Percentiles rank a stretch among this genome's conserved stretches.
These are phyloP conservation scores for Fistularia commersonii DNA, from an alignment of 2,797 vertebrate genomes.

Conservation along the genomic window DNA sequence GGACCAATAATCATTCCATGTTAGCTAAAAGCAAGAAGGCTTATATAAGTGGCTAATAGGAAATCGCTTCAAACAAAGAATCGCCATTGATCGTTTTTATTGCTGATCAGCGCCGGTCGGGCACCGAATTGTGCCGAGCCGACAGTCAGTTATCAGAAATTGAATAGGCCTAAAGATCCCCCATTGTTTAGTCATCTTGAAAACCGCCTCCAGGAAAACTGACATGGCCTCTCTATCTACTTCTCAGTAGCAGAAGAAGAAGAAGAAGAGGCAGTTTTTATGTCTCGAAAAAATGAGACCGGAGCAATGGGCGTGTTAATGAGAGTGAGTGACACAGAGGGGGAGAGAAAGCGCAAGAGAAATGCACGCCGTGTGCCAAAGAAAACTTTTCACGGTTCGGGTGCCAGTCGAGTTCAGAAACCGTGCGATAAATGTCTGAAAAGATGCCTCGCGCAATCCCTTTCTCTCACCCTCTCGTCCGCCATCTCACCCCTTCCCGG, in stretches of 20 bases:
- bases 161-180: constrained; percentile 31
- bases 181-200: constrained; percentile 23
- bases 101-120: constrained; percentile 37
- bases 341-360: constrained; percentile 37
- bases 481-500: constrained; percentile 19
- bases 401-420: constrained; percentile 62
- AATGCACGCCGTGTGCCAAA: constrained; percentile 56
- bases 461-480: constrained; percentile 19
- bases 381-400: constrained; percentile 65
- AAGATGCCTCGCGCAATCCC: constrained; percentile 42
- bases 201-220: constrained; percentile 42
- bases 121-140: constrained; percentile 39
- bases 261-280: constrained; percentile 12
- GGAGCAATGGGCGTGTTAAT: constrained; percentile 25
- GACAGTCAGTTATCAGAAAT: constrained; percentile 40
- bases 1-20: not conserved
- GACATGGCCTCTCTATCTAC: constrained; percentile 14
- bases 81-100: constrained; percentile 27
- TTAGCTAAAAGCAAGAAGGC: constrained; percentile 12
- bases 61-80: constrained; percentile 23
- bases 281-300: constrained; percentile 42
- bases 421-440: constrained; percentile 71
- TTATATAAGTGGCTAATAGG: constrained; percentile 6
- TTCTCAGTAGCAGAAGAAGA: not conserved
- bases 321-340: constrained; percentile 34